Percentiles rank a stretch among this genome's conserved stretches.
These are phyloP conservation scores for Naso thynnoides DNA, from an alignment of 2,797 vertebrate species.

Conservation along the genomic window DNA sequence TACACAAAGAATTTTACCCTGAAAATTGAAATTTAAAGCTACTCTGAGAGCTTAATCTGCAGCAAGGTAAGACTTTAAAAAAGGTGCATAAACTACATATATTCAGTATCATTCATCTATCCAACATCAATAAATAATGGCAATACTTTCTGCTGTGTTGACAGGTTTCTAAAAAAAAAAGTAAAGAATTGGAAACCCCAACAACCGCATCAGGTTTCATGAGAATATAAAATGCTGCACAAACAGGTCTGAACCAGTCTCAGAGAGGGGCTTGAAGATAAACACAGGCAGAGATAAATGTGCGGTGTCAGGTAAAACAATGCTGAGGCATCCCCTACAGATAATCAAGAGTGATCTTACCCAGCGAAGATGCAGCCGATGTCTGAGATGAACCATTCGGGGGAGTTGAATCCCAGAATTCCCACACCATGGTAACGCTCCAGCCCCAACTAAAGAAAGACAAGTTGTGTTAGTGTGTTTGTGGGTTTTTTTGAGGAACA, in stretches of 20 bases:
- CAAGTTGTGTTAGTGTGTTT: not conserved
- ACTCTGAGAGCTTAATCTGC: not conserved
- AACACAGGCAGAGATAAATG: not conserved
- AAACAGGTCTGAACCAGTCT: constrained; percentile 12
- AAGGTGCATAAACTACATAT: not conserved
- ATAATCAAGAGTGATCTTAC: constrained; percentile 61
- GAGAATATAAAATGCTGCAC: not conserved
- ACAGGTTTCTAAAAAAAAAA: not conserved
- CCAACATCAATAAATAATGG: no score
- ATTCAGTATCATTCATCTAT: not conserved
- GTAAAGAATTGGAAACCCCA: not conserved
- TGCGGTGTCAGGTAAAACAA: not conserved
- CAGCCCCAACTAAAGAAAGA: constrained; percentile 81
- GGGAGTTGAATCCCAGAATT: constrained; percentile 87
- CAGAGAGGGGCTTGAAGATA: not conserved
- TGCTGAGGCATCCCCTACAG: not conserved
- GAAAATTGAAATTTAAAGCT: not conserved
- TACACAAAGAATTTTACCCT: not conserved
- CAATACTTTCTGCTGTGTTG: not conserved
- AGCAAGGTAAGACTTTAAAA: not conserved
- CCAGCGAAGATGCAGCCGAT: constrained; percentile 85
- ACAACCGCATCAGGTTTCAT: not conserved
- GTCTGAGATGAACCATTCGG: constrained; percentile 87
- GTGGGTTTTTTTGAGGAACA: constrained; percentile 8
- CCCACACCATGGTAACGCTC: constrained; percentile 85